phyloP scores from a whole-genome alignment of 2,888 invertebrate genomes.

The Apodemia zela region DNA sequence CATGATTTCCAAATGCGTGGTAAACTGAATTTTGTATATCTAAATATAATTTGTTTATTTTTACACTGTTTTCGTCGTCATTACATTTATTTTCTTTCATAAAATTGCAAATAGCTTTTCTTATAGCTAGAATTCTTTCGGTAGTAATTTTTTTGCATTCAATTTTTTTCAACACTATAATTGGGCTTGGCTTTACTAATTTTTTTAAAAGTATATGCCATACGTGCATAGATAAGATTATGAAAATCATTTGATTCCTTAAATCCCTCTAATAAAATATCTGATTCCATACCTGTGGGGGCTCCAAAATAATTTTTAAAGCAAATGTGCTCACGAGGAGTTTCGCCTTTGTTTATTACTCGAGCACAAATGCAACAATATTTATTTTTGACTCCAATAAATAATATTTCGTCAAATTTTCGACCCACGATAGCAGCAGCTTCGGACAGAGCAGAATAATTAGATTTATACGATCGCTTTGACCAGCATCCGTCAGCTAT shows the following conservation, averaged over 20 bases:
- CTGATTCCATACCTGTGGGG: conserved; percentile 32
- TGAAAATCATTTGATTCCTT: neutral
- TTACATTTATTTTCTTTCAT: neutral
- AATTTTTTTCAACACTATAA: conserved; percentile 33
- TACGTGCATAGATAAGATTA: conserved; percentile 30
- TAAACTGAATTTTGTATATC: conserved; percentile 3
- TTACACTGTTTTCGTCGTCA: neutral
- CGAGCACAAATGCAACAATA: conserved; percentile 31
- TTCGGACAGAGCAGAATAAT: conserved; percentile 32
- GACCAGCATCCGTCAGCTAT: conserved; percentile 33
- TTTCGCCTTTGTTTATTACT: conserved; percentile 24
- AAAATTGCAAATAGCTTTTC: neutral
- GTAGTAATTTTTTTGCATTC: conserved; percentile 24
- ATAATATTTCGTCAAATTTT: conserved; percentile 27
- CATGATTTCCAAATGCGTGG: neutral
- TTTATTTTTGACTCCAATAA: conserved; percentile 31
- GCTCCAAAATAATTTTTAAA: conserved; percentile 32
- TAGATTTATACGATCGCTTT: conserved; percentile 31
- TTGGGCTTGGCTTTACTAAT: conserved; percentile 28
- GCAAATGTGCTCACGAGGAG: conserved; percentile 27
- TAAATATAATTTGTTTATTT: neutral
- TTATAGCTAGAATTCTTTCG: neutral
- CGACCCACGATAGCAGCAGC: conserved; percentile 33
- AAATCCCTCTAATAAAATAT: conserved; percentile 19
- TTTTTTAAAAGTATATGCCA: conserved; percentile 30